phyloP scores from a whole-genome alignment of 2,113 vertebrate species.

The Alectura lathami region DNA sequence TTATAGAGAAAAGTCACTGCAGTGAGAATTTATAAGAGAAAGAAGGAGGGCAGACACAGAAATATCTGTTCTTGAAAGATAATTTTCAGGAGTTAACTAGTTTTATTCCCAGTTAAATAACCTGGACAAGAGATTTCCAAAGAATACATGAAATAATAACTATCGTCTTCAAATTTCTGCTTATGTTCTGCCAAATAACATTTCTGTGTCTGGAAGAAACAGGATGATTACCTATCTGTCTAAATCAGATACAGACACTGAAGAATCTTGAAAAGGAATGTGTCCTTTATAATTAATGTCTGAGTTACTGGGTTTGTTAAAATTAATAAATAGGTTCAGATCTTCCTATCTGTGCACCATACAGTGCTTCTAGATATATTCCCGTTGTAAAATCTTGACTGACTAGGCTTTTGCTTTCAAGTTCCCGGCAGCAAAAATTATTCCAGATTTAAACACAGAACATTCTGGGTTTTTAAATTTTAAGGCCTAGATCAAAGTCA shows the following conservation, averaged over 20 bases:
- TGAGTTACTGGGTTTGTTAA: not conserved
- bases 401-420: constrained; percentile 17
- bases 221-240: not conserved
- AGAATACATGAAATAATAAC: not conserved
- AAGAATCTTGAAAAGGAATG: not conserved
- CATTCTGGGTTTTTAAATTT: not conserved
- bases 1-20: not conserved
- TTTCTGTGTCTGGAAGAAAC: not conserved
- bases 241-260: not conserved
- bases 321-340: not conserved
- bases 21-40: not conserved
- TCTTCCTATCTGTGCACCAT: not conserved
- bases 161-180: not conserved
- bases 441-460: not conserved
- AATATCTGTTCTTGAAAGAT: not conserved
- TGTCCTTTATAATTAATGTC: not conserved
- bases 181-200: not conserved
- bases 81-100: not conserved
- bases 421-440: not conserved
- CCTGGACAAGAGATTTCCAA: not conserved
- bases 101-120: not conserved
- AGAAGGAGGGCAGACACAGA: not conserved
- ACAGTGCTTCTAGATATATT: not conserved
- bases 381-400: not conserved
- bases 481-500: not conserved